Base-by-base conservation (phyloP, 30 jellyfish, hydroid and myxozoan species). In the Catostylus mosaicus region DNA sequence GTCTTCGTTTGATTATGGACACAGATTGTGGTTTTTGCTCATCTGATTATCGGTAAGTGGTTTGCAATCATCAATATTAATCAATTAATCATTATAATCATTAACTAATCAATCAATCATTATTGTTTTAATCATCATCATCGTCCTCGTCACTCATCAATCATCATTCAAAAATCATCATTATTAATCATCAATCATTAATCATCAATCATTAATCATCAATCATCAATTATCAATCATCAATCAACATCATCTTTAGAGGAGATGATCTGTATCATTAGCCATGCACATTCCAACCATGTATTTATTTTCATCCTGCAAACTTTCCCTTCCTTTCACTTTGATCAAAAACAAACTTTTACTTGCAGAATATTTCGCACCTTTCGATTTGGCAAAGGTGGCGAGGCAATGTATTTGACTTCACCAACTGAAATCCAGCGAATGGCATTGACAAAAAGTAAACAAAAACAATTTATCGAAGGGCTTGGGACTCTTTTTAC, bases 391-490 rank as follows among this genome's bases (percentile, higher is more conserved):
- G 99, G 99, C n/a, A 82, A 84, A 60, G 97, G 96, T 11, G 99
- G 99, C 4, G 99, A 94, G 64, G 97, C 97, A 35, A 87, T 81
- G 1, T 94, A 82, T 70, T 83, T 94, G 30, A 76, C 97, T 8
- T 83, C 99, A 1, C 99, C 99, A 1, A 74, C 97, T 3, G 99
- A 94, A 73, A 88, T 94, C 35, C 99, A 94, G 63, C 70, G 97
- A 62, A 75, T 88, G 37, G 96, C 95, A 18, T 85, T 94, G 68
- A 84, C 97, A 18, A 75, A 89, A 73, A 65, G 64, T 33, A 94
- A 88, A 35, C 96, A 88, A 88, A 89, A 67, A 59, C 86, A 73
- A 48, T 72, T 62, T 59, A 68, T 80, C 56, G 97, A 94, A 46
- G 95, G 94, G 23, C 88, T 83, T 27, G 99, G 99, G 0, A 73